Base-by-base conservation (phyloP, 2,797 vertebrate species). In the Chaenodraco wilsoni region DNA sequence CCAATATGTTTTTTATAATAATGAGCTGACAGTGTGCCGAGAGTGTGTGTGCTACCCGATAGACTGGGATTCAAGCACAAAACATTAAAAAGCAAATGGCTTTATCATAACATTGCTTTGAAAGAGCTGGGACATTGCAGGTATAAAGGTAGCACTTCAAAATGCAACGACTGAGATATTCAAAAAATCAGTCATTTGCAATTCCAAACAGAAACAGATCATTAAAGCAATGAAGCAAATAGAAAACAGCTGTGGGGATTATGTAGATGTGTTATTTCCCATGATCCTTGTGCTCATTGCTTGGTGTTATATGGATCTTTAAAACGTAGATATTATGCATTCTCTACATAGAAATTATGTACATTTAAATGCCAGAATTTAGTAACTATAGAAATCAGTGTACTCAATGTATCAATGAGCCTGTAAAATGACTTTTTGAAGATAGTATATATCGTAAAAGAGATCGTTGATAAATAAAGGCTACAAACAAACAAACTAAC, bases 231-330 rank as follows among this genome's bases (percentile, higher is more conserved):
- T 23, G 40, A 75, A 43, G 55, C 40, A 40, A 73, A 59, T 21
- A 44, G 11, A 60, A 27, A 61, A 63, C 11, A 15, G 51, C 52
- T 57, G 66, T 21, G 0, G 14, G 23, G 58, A 78, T 78, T 75
- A 78, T 70, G 74, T 52, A 49, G 70, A 85, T 83, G 23, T 76
- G 51, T 51, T 72, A 23, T 65, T 72, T 59, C 51, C 74, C 50
- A 66, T 55, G 48, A 21, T 16, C 40, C n/a, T 21, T 37, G 19
- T 56, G 14, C 49, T 64, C 15, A 14, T 44, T 57, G 16, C 60
- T 74, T 58, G 51, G 1, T 27, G 48, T 54, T 46, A 56, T 56
- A 40, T 37, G 49, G 37, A 70, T 58, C 9, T 44, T 56, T 31
- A 48, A 72, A 58, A 3, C 4, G 21, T 10, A n/a, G 5, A 62